Percentiles rank a stretch among this genome's conserved stretches.
These are phyloP conservation scores for Tetanocera ferruginea DNA, from an alignment of 2,888 invertebrate genomes.

Conservation along the genomic window DNA sequence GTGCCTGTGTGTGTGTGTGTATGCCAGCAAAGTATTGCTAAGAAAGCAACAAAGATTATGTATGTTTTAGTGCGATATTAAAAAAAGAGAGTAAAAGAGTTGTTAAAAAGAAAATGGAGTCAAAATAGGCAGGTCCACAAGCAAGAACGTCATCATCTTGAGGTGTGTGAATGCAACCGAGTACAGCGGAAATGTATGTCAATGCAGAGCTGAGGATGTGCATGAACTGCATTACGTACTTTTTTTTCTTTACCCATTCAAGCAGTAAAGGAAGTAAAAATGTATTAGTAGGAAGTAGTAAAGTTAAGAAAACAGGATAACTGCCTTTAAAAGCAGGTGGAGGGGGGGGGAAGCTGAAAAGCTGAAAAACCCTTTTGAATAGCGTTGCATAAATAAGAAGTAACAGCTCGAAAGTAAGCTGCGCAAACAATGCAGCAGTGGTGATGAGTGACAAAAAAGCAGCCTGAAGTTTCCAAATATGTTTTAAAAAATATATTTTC, in stretches of 20 bases:
- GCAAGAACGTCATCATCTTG: not conserved
- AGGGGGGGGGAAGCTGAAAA: not conserved
- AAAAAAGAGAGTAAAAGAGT: slow-evolving; percentile 18
- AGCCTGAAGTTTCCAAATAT: too few species aligned
- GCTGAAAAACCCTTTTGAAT: not conserved
- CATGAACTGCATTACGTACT: slow-evolving; percentile 29
- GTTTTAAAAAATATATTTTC: too few species aligned
- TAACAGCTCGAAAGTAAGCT: not conserved
- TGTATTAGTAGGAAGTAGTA: slow-evolving; percentile 27
- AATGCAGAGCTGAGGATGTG: slow-evolving; percentile 31
- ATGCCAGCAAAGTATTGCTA: slow-evolving; percentile 41
- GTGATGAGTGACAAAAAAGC: too few species aligned
- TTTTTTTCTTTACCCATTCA: not conserved
- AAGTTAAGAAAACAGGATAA: slow-evolving; percentile 35
- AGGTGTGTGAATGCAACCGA: not conserved
- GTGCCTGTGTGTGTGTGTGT: slow-evolving; percentile 34
- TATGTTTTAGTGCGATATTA: slow-evolving; percentile 29
- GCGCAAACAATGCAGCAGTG: not conserved
- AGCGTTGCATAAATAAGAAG: slow-evolving; percentile 22
- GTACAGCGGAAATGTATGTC: slow-evolving; percentile 27
- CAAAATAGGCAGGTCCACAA: slow-evolving; percentile 1
- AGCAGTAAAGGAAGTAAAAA: not conserved
- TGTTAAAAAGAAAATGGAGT: not conserved
- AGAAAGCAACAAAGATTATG: slow-evolving; percentile 1
- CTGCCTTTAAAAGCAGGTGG: not conserved